Percentiles rank a stretch among this genome's conserved stretches.
phyloP scores from a whole-genome alignment of 2,888 invertebrate species.

The Epistrophe grossulariae region DNA sequence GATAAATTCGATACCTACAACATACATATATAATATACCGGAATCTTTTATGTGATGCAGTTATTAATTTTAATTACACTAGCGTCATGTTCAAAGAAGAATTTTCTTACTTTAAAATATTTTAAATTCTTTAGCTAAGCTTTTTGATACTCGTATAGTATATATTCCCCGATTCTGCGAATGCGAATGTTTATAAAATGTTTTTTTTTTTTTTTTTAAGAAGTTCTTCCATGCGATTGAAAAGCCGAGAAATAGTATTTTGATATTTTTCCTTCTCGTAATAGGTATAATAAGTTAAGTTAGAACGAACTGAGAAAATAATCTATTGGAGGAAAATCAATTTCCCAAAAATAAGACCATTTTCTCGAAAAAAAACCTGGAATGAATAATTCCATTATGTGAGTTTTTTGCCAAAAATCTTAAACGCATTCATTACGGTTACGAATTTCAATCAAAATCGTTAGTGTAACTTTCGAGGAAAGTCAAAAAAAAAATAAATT shows the following conservation, averaged over 20 bases:
- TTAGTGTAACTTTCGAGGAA: too few species aligned
- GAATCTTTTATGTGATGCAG: slow-evolving; percentile 69
- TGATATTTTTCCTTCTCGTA: neutral
- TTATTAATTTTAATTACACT: slow-evolving; percentile 72
- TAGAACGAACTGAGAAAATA: too few species aligned
- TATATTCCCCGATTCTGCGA: neutral
- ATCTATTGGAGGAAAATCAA: too few species aligned
- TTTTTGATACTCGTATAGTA: neutral
- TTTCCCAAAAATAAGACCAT: too few species aligned
- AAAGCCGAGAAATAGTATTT: neutral
- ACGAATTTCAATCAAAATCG: too few species aligned
- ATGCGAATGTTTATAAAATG: neutral
- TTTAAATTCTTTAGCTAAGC: slow-evolving; percentile 33
- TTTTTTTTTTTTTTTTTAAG: too few species aligned
- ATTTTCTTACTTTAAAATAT: slow-evolving; percentile 27
- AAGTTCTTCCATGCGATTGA: neutral
- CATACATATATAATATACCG: slow-evolving; percentile 15
- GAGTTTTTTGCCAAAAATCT: too few species aligned
- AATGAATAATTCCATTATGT: too few species aligned
- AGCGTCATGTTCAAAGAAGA: slow-evolving; percentile 51
- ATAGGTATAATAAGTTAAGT: neutral
- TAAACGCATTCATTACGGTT: too few species aligned
- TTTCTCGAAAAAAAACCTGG: too few species aligned
- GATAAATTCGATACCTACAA: slow-evolving; percentile 57
- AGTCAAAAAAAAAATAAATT: too few species aligned